Evolutionary conservation across 1,140 invertebrate genomes (phyloP).

Genomic region (Lepidurus packardi): DNA sequence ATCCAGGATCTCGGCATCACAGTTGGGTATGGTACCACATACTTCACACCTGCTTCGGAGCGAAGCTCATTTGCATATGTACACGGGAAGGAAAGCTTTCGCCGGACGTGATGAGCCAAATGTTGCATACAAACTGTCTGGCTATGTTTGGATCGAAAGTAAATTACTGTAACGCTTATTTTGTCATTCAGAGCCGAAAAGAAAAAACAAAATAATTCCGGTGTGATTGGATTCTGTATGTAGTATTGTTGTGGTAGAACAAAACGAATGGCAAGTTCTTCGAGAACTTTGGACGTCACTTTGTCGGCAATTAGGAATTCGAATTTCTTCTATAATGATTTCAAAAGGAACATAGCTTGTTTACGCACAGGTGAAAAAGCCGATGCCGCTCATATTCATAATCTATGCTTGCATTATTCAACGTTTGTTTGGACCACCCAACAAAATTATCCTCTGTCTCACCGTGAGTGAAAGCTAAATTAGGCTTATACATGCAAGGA

Average conservation of each 20-base stretch:
- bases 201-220: neutral
- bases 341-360: neutral
- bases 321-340: neutral
- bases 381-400: neutral
- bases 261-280: neutral
- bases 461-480: neutral
- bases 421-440: neutral
- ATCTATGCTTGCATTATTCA: slow-evolving; percentile 7
- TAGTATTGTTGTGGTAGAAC: neutral
- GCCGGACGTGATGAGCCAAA: neutral
- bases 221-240: neutral
- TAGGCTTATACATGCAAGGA: neutral
- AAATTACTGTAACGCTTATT: neutral
- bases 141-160: neutral
- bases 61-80: neutral
- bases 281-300: neutral
- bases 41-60: neutral
- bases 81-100: neutral
- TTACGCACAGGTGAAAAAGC: neutral
- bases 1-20: neutral
- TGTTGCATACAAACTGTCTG: neutral
- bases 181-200: neutral
- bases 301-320: neutral
- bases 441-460: neutral
- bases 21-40: neutral